phyloP scores from a whole-genome alignment of 1,140 invertebrate genomes.

The Drosophila mayri region DNA sequence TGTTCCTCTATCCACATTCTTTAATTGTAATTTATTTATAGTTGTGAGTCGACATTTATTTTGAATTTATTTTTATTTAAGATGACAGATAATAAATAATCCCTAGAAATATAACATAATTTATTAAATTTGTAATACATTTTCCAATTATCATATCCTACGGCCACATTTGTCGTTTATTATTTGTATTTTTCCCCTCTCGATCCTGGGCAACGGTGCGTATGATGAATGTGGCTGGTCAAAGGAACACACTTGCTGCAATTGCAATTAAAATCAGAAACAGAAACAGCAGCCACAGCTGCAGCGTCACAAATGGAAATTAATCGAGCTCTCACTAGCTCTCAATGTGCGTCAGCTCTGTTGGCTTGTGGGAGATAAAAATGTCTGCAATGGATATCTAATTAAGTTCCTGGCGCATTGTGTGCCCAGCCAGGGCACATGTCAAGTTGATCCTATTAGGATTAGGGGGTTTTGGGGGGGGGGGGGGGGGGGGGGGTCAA shows the following conservation, averaged over 20 bases:
- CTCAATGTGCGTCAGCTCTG: not conserved
- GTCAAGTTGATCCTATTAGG: conserved; percentile 29
- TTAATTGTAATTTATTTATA: not conserved
- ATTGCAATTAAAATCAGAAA: conserved; percentile 5
- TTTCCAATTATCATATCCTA: not conserved
- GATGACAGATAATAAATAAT: not conserved
- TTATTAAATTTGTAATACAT: not conserved
- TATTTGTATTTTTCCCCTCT: not conserved
- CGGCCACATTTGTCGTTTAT: not conserved
- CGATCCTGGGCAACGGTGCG: conserved; percentile 2
- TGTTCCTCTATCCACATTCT: conserved; percentile 1
- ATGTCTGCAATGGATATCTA: conserved; percentile 22
- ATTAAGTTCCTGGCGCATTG: conserved; percentile 24
- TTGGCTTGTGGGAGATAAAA: not conserved
- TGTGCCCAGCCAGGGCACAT: conserved; percentile 20
- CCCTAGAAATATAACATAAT: no score
- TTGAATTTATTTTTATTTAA: not conserved
- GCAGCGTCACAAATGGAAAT: not conserved
- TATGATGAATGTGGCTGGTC: conserved; percentile 9
- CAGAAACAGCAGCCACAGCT: not conserved
- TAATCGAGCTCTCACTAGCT: not conserved
- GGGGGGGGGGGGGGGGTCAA: no score
- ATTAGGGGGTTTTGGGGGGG: not conserved
- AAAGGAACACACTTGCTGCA: not conserved
- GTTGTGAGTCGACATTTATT: conserved; percentile 1